phyloP scores from a whole-genome alignment of 2,797 vertebrate genomes.

The Macrochelys suwanniensis region DNA sequence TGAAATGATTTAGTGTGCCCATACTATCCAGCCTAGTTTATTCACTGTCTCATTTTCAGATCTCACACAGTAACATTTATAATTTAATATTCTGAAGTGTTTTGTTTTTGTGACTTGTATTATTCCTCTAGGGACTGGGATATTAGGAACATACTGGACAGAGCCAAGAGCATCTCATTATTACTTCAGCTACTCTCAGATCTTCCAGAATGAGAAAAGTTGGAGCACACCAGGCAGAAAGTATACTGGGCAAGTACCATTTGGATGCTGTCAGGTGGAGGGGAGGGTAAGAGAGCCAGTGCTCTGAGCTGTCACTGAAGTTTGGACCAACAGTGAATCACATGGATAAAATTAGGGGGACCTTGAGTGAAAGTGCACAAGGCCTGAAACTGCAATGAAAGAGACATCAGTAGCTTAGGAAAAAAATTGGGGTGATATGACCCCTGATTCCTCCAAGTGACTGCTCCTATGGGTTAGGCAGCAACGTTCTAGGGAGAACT shows the following conservation, averaged over 20 bases:
- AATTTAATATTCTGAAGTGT: neutral
- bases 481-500: neutral
- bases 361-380: rapidly evolving
- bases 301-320: neutral
- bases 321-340: neutral
- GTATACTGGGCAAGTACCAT: neutral
- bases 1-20: rapidly evolving
- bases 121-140: neutral
- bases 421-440: neutral
- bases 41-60: neutral
- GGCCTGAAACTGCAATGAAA: rapidly evolving
- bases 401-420: neutral
- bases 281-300: neutral
- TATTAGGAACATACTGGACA: neutral
- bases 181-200: neutral
- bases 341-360: neutral
- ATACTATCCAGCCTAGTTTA: neutral
- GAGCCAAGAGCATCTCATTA: neutral
- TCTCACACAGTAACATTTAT: rapidly evolving
- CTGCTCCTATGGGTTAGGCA: neutral
- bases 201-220: neutral
- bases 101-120: neutral
- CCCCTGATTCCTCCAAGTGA: neutral
- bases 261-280: neutral
- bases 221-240: neutral